Percentiles rank a stretch among this genome's conserved stretches.
Conservation (phyloP, 2,888 invertebrate genomes). For the Mythimna lalbum region DNA sequence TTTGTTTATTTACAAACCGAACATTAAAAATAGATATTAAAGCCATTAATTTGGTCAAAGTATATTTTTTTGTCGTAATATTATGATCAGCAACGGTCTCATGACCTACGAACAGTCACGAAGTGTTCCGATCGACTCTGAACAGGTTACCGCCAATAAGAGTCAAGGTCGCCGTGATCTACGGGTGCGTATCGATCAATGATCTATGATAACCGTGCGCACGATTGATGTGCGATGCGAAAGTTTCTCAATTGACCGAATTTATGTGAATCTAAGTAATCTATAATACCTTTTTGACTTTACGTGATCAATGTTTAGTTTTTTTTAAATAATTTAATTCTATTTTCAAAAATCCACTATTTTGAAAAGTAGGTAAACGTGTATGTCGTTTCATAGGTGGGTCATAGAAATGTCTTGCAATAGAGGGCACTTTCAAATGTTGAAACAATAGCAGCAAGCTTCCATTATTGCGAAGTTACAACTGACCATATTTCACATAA, state of each 20-base stretch:
- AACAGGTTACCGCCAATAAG: slow-evolving; percentile 76
- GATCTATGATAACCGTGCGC: slow-evolving; percentile 70
- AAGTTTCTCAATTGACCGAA: slow-evolving; percentile 13
- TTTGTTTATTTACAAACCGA: slow-evolving; percentile 50
- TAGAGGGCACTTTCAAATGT: slow-evolving; percentile 49
- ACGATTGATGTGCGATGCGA: slow-evolving; percentile 49
- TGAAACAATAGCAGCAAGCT: slow-evolving; percentile 56
- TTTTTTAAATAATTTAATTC: neutral
- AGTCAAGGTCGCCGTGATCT: slow-evolving; percentile 82
- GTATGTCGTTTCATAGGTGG: slow-evolving; percentile 19
- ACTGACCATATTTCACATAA: slow-evolving; percentile 47
- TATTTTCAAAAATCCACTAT: neutral
- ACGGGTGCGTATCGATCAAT: slow-evolving; percentile 79
- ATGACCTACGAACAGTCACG: slow-evolving; percentile 75
- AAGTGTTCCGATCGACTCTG: slow-evolving; percentile 68
- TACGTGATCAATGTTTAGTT: neutral
- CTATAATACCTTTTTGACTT: slow-evolving; percentile 2
- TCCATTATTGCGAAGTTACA: slow-evolving; percentile 42
- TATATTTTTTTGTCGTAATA: slow-evolving; percentile 65
- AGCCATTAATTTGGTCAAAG: slow-evolving; percentile 53
- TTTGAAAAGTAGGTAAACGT: slow-evolving; percentile 3
- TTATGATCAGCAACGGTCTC: slow-evolving; percentile 68
- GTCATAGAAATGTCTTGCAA: slow-evolving; percentile 42
- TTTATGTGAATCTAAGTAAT: slow-evolving; percentile 7
- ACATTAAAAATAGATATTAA: slow-evolving; percentile 47